Evolutionary conservation across 2,797 vertebrate species (phyloP), one percentile per base, ranked within the genome.

Genomic region (Acridotheres tristis): DNA sequence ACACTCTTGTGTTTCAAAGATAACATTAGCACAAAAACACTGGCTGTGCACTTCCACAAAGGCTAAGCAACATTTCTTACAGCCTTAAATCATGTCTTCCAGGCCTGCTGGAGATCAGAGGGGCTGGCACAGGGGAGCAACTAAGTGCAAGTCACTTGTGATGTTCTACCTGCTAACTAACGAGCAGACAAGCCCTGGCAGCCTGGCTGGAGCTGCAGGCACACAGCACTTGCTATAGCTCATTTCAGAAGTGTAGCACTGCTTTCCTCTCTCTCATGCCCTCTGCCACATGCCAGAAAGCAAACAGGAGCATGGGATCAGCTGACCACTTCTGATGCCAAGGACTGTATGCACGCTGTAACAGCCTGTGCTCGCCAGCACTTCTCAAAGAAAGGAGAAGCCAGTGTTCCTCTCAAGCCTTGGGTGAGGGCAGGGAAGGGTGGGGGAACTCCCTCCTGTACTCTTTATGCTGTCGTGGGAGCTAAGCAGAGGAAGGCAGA

Each of bases 81-180:
- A 63, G 61, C 71, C n/a, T 87, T 79, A 71, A 74, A 76, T 91
- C 48, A 8, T 1, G 29, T 88, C 63, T 86, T 69, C 21, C 71
- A 82, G 85, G 48, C 26, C 77, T 81, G 69, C 43, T 48, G 58
- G 85, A 59, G 63, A 61, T 71, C 38, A 74, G 58, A 85, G 62
- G 36, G n/a, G 32, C 51, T 83, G 66, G 66, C 66, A 36, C n/a
- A 45, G 75, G 50, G 63, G 54, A 89, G 69, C 78, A 79, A 22
- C 53, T 26, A 61, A 93, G 65, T 67, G 50, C 61, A 76, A 89
- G 80, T 88, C 85, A 85, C 80, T 85, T 89, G 76, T 62, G 38
- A 74, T 58, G 32, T 88, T 91, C 90, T 84, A 77, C 94, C 47
- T 85, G 84, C 81, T 85, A 75, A 83, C 57, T 85, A 85, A 85